Percentiles rank a stretch among this genome's conserved stretches.
Conservation (phyloP, 2,113 vertebrate species). For the Martes martes region DNA sequence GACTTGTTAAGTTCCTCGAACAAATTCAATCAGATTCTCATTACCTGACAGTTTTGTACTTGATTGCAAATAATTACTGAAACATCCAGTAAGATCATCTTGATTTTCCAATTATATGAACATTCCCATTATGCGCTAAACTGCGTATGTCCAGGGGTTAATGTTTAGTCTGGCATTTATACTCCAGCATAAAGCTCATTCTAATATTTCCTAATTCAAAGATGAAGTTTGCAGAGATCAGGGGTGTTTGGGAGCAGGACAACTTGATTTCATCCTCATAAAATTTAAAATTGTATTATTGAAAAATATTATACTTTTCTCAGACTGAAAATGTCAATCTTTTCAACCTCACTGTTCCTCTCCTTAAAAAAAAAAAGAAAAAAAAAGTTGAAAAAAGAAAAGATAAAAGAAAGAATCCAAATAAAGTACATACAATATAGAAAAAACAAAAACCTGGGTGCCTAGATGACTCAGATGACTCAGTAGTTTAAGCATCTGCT, state of each 20-base stretch:
- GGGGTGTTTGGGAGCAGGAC: not conserved
- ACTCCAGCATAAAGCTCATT: not conserved
- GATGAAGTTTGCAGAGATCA: not conserved
- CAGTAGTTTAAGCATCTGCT: not conserved
- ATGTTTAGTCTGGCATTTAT: not conserved
- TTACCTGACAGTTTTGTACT: not conserved
- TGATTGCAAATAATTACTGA: conserved; percentile 29
- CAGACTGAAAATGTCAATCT: not conserved
- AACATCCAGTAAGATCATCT: not conserved
- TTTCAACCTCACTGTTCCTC: not conserved
- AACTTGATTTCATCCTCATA: not conserved
- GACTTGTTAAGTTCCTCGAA: conserved; percentile 22
- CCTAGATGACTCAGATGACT: not conserved
- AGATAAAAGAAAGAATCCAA: not conserved
- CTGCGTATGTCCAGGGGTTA: not conserved
- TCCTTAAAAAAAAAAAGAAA: not conserved
- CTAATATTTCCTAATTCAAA: not conserved
- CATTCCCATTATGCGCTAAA: not conserved
- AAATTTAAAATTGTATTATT: not conserved
- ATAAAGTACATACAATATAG: not conserved
- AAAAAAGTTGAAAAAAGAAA: not conserved
- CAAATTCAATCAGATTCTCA: not conserved
- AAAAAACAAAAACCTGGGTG: not conserved
- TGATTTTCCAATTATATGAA: not conserved
- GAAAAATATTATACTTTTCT: not conserved